Conservation (phyloP, 2,888 invertebrate genomes). For the Melolontha melolontha region DNA sequence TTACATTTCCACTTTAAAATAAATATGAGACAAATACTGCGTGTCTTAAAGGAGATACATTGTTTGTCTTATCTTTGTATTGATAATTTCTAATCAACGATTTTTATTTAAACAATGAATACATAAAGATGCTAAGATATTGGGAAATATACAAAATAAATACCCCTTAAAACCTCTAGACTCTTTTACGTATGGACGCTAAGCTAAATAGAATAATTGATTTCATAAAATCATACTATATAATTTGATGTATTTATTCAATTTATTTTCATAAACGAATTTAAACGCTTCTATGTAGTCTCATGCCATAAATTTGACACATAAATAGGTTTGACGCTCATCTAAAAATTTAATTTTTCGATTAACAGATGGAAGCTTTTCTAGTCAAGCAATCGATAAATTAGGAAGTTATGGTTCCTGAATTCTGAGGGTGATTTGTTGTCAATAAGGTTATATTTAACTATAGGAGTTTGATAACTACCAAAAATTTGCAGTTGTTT, state of each 20-base stretch:
- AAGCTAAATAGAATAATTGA: conserved; percentile 53
- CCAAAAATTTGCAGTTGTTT: conserved; percentile 50
- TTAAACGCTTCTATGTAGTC: conserved; percentile 47
- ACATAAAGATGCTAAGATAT: conserved; percentile 24
- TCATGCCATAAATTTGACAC: conserved; percentile 1
- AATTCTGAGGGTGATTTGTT: conserved; percentile 47
- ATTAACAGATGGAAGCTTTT: conserved; percentile 11
- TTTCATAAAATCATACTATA: conserved; percentile 48
- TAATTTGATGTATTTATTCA: conserved; percentile 60
- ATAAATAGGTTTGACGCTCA: conserved; percentile 11
- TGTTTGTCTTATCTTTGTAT: conserved; percentile 36
- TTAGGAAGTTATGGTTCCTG: conserved; percentile 1
- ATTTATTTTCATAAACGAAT: conserved; percentile 60
- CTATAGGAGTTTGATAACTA: conserved; percentile 45
- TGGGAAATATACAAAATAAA: background rate
- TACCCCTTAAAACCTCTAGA: background rate
- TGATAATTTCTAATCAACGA: conserved; percentile 39
- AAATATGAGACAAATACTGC: background rate
- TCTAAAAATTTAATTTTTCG: conserved; percentile 4
- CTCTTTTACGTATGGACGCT: background rate
- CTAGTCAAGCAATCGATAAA: conserved; percentile 24
- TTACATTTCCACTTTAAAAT: conserved; percentile 34
- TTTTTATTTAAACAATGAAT: conserved; percentile 33
- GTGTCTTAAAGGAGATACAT: conserved; percentile 9
- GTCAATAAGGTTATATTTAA: conserved; percentile 58